Conservation (phyloP, 2,113 vertebrate genomes). For the Petrocephalus zakoni region DNA sequence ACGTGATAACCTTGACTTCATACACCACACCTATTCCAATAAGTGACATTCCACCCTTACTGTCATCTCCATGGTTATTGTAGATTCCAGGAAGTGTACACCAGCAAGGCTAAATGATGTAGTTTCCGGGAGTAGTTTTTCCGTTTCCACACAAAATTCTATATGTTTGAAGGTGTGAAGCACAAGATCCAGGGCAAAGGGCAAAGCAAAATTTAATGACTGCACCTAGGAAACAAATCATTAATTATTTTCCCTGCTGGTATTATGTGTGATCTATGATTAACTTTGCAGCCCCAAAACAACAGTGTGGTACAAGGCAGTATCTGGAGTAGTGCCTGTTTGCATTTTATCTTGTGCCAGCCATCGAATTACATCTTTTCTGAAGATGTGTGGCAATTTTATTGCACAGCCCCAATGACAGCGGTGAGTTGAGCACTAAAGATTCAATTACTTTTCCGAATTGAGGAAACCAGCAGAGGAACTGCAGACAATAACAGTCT, state of each 20-base stretch:
- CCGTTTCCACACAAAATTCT: not conserved
- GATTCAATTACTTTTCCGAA: slow-evolving; percentile 11
- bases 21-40: not conserved
- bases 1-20: not conserved
- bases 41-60: not conserved
- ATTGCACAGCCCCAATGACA: not conserved
- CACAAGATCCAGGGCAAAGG: not conserved
- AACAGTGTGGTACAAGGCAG: not conserved
- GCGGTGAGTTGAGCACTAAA: slow-evolving; percentile 2
- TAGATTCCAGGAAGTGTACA: not conserved
- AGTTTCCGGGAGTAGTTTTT: not conserved
- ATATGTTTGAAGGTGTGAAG: not conserved
- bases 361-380: slow-evolving; percentile 6
- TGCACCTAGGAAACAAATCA: not conserved
- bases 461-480: not conserved
- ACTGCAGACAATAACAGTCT: not conserved
- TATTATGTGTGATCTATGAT: not conserved
- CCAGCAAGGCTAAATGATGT: not conserved
- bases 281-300: not conserved
- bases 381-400: not conserved
- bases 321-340: not conserved
- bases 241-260: not conserved
- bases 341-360: not conserved
- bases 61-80: not conserved
- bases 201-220: not conserved